Conservation (phyloP, 2,888 invertebrate genomes). For the Thyatira batis region DNA sequence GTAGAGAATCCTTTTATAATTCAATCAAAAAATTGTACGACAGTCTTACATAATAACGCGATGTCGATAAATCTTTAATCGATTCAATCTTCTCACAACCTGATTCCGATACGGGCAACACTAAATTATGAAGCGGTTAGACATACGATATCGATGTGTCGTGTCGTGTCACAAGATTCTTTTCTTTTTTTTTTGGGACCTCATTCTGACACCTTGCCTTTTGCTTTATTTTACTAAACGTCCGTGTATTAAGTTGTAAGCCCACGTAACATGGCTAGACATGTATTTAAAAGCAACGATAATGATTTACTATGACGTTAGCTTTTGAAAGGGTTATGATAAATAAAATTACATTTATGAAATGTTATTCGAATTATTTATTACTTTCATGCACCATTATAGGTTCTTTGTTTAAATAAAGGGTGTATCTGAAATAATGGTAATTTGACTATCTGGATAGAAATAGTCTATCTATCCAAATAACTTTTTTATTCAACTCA, state of each 20-base stretch:
- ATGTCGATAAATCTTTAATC: slow-evolving; percentile 1
- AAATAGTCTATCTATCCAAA: too few species aligned
- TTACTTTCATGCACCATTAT: too few species aligned
- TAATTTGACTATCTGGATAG: too few species aligned
- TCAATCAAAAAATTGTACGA: background rate
- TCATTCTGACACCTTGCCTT: background rate
- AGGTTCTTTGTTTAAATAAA: too few species aligned
- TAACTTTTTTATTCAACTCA: too few species aligned
- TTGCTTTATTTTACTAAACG: background rate
- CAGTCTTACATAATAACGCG: background rate
- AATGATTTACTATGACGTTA: background rate
- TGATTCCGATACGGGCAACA: slow-evolving; percentile 2
- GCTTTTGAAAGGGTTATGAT: background rate
- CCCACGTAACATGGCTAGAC: background rate
- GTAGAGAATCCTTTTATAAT: background rate
- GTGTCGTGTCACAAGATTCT: background rate
- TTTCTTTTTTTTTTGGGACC: background rate
- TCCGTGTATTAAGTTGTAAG: background rate
- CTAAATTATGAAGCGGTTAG: slow-evolving; percentile 2
- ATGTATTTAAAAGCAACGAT: background rate
- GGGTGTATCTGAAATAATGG: too few species aligned
- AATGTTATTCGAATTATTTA: too few species aligned
- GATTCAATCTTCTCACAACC: background rate
- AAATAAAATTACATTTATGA: too few species aligned
- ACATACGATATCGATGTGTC: slow-evolving; percentile 1